Percentiles rank a stretch among this genome's conserved stretches.
Conservation (phyloP, 2,113 vertebrate species). For the Silurus glanis region DNA sequence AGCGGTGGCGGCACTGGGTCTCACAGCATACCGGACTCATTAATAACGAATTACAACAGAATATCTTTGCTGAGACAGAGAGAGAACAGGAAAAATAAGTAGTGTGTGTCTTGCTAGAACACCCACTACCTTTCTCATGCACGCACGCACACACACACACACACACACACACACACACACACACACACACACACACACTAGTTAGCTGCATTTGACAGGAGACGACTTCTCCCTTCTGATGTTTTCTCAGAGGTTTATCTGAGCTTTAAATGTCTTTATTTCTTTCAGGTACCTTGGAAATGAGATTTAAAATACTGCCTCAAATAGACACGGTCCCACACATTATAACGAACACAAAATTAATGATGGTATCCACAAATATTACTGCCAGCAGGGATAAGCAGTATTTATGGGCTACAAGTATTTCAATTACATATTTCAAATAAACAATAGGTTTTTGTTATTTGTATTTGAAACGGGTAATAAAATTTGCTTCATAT, state of each 20-base stretch:
- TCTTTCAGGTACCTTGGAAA: no score
- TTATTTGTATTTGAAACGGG: no score
- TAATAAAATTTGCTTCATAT: no score
- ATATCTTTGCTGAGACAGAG: not conserved
- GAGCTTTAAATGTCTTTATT: not conserved
- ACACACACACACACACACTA: not conserved
- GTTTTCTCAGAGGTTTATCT: not conserved
- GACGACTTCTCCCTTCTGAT: not conserved
- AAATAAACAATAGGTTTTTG: no score
- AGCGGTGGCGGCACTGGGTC: not conserved
- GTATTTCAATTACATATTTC: no score
- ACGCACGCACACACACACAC: not conserved
- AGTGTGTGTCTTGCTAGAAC: not conserved
- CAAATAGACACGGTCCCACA: no score
- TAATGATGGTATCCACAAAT: no score
- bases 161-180: conserved; percentile 3
- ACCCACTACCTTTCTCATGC: not conserved
- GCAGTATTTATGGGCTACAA: no score
- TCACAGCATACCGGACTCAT: not conserved
- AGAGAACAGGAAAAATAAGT: not conserved
- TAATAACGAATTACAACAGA: not conserved
- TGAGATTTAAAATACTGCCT: no score
- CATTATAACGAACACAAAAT: no score
- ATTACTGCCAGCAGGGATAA: no score
- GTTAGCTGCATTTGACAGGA: not conserved